Evolutionary conservation across 2,888 invertebrate genomes (phyloP), one percentile per base, ranked within the genome.

Genomic region (Aleiodes leptofemur): DNA sequence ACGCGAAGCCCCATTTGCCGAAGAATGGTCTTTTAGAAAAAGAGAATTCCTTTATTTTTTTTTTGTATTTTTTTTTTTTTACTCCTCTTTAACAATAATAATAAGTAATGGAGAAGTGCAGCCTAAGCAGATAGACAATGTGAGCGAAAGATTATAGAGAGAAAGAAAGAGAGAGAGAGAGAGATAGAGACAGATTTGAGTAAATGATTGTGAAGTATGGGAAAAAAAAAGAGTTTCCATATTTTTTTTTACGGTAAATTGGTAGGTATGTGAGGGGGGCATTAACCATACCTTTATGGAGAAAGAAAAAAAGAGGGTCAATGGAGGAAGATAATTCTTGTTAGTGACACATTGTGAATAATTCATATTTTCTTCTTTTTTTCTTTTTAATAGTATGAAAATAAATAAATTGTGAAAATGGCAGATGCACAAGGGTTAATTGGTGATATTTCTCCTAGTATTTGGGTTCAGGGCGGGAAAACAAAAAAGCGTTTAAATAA

Each of bases 341-440:
- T 55, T 56, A 69, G 56, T 69, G 16, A 69, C 43, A 8, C 31
- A 43, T 11, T 69, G 69, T 59, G 43, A 43, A 43, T 9, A 8
- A 38, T 9, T 34, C 11, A 38, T 23, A 23, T 23, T 23, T 23
- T 23, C 2, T 23, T 23, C 9, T 73, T 29, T 55, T 76, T 70
- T 14, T 66, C 53, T 57, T 73, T 14, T 73, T 14, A 74, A 55
- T 69, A 69, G 53, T 55, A 70, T 74, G 64, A 79, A 29, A 69
- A 64, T 51, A n/a, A 82, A 78, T 82, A 81, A 81, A 82, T 81
- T 82, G 83, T 81, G 83, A 84, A 86, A 86, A 85, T 84, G 83
- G 83, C 85, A 87, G 64, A 64, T 88, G 88, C 88, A 79, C 11
- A 83, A 23, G 23, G 85, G 86, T 86, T 86, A 85, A 81, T 80